These are phyloP conservation scores for Calephelis perditalis DNA, from an alignment of 2,888 invertebrate genomes.

Conservation along the genomic window DNA sequence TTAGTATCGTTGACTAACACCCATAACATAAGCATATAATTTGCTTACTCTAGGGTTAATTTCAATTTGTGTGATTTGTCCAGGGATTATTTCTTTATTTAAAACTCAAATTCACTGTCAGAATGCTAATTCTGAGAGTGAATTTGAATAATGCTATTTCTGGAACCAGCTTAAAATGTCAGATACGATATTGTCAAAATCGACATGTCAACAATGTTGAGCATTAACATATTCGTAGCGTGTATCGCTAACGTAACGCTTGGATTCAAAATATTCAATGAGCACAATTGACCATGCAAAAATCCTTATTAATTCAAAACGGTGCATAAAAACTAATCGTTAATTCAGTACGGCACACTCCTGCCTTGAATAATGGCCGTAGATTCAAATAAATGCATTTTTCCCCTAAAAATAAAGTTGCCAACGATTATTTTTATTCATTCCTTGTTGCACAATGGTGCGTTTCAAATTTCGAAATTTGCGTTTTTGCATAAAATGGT, in stretches of 20 bases:
- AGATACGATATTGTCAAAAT: no score
- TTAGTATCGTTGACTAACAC: no score
- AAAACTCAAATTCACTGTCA: no score
- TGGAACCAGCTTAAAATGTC: no score
- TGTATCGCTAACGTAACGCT: not conserved
- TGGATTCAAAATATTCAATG: conserved; percentile 41
- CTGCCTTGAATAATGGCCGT: conserved; percentile 43
- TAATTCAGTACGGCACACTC: conserved; percentile 61
- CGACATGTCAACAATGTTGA: no score
- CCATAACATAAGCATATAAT: no score
- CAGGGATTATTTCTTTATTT: no score
- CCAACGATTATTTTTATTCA: conserved; percentile 72
- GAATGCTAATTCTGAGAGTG: no score
- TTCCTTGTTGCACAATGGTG: conserved; percentile 56
- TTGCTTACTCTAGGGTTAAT: no score
- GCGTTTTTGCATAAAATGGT: conserved; percentile 77
- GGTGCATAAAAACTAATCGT: conserved; percentile 65
- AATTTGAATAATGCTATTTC: no score
- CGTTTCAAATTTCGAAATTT: conserved; percentile 79
- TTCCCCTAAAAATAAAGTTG: conserved; percentile 63
- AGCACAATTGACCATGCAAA: conserved; percentile 52
- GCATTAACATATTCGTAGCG: no score
- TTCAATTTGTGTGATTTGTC: no score
- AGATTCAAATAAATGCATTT: conserved; percentile 46
- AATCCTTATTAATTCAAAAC: conserved; percentile 56